Evolutionary conservation across 1,140 invertebrate genomes (phyloP), one percentile per base, ranked within the genome.

Genomic region (Ceratina japonica): DNA sequence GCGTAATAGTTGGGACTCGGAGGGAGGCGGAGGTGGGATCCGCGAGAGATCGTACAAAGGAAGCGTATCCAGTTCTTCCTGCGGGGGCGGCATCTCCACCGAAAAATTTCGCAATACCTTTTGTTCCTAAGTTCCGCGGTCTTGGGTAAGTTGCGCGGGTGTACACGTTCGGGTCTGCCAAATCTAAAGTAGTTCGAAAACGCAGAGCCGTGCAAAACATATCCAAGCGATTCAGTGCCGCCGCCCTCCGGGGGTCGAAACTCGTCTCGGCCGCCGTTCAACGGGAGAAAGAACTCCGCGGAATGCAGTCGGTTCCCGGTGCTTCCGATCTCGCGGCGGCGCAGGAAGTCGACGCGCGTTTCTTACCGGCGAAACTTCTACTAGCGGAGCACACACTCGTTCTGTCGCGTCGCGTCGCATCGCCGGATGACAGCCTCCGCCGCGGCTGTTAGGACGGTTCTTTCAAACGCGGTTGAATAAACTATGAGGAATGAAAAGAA

Each of bases 101-200:
- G 37, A 44, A 75, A 75, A 79, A 66, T 58, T 64, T 51, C 44
- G 77, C 77, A 16, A 75, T 74, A 79, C 69, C 77, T 79, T 75
- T 79, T 79, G 77, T 79, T 79, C 77, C 62, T 74, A 66, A 79
- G 71, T 79, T 79, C 37, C 20, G 62, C 31, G 71, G 62, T 75
- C 62, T 66, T 79, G 62, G 37, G 10, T 44, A 66, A 75, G 77
- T 79, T 66, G 62, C 52, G 13, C 37, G 62, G n/a, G 24, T 44
- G 37, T 44, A 44, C 37, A 52, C 27, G 56, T 62, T 31, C 37
- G 37, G 1, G 22, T 75, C 71, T 79, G 77, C 77, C 77, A 79
- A 79, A 79, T 79, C 71, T 59, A 79, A 79, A 79, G 77, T 79
- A 79, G 71, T 79, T 79, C 24, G 70, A 75, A 79, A 79, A 75